Base-by-base conservation (phyloP, 2,888 invertebrate species). In the Ephialtes manifestator region DNA sequence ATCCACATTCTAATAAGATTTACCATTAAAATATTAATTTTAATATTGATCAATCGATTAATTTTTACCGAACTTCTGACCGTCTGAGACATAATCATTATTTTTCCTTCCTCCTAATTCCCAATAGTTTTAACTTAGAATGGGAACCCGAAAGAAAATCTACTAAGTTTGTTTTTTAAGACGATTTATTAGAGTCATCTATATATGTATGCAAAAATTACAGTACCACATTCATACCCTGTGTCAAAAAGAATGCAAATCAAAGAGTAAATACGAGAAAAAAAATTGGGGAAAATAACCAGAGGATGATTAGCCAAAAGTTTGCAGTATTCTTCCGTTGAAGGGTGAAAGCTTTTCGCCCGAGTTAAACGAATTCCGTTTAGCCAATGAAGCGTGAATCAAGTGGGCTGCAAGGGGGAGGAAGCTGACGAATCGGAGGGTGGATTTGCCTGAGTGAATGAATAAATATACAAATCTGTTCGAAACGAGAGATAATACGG, bases 371-470 rank as follows among this genome's bases (percentile, higher is more conserved):
- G 58, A 81, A 65, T 81, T 81, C 81, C 74, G 68, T 53, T 81
- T 20, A 35, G 58, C 53, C 81, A 67, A 81, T 81, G 67, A 81
- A 81, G 58, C 74, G 74, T 35, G 48, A 71, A 79, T 60, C n/a
- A 10, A 70, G 58, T 31, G 58, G 46, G n/a, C 31, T 18, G 43
- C 5, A 8, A 24, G 51, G 31, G n/a, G 28, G 31, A 28, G 8
- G 7, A n/a, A 35, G 55, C 11, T 18, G 31, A 18, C 31, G 63
- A 28, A 48, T 75, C 48, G 4, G 46, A 48, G 63, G 75, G 48
- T 75, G 75, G 51, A 28, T 75, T 63, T 48, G 10, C 28, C 75
- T 51, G 20, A 13, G 13, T 15, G 63, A 75, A 48, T 75, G 75
- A 75, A 75, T 31, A 63, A 63, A 75, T 60, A 75, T 48, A 68